Evolutionary conservation across 2,888 invertebrate species (phyloP), one percentile per base, ranked within the genome.

Genomic region (Prostheceraeus crozeri): DNA sequence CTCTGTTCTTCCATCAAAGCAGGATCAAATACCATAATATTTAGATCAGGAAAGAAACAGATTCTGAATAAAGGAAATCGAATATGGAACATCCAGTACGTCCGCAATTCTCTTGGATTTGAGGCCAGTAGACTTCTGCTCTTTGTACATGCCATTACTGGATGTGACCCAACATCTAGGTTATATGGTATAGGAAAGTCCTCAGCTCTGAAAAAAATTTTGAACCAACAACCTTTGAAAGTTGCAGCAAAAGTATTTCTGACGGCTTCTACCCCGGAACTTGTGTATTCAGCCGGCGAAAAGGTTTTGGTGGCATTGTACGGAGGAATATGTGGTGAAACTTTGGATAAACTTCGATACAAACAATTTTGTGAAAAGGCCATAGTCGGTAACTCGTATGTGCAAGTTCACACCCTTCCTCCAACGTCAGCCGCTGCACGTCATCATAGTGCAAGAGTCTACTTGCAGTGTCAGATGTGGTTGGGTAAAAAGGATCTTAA

Each of bases 141-240:
- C 14, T 61, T 62, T 54, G 45, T 64, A 14, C 66, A 68, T 59
- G 63, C 66, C 30, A 21, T 66, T n/a, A 48, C 58, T 8, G 66
- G 65, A 19, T 66, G 67, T 57, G 63, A 67, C 57, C 63, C 66
- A 14, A 64, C 64, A 16, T 65, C 64, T 3, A 53, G 63, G 21
- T 30, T 66, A 16, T 65, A 35, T 53, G 64, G 64, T 25, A 16
- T 63, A n/a, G 64, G 59, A 14, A 63, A 62, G 27, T 46, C 36
- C 14, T 16, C n/a, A 27, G 16, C 28, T 14, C 33, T 60, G 21
- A 58, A 60, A 23, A 60, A 61, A 57, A 10, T 51, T 46, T 14
- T 19, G n/a, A 40, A n/a, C 14, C n/a, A 14, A 6, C n/a, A n/a
- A 40, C 45, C n/a, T 40, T 40, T 40, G 14, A n/a, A 11, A 40